Conservation (phyloP, 2,113 vertebrate genomes). For the Heptranchias perlo region DNA sequence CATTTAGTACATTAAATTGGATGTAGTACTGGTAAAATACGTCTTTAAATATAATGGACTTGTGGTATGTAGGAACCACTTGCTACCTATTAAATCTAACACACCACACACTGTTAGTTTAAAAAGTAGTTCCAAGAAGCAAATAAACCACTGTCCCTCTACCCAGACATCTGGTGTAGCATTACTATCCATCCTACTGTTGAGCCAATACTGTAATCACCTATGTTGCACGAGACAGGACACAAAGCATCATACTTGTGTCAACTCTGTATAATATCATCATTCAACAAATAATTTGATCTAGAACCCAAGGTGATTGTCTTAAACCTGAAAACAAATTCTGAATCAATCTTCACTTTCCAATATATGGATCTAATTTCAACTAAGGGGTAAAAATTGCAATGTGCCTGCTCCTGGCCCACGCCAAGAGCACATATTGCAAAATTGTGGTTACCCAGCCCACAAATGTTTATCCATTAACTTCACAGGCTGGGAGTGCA, state of each 20-base stretch:
- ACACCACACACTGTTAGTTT: neutral
- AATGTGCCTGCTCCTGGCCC: neutral
- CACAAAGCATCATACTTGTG: neutral
- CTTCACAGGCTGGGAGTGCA: neutral
- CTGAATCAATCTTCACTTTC: neutral
- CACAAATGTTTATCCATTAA: neutral
- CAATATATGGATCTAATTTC: neutral
- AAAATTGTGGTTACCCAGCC: neutral
- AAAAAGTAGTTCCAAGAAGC: neutral
- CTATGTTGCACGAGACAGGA: neutral
- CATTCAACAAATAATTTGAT: neutral
- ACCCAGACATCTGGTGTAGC: neutral
- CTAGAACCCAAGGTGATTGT: neutral
- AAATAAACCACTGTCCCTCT: neutral
- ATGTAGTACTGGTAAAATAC: neutral
- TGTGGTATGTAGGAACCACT: neutral
- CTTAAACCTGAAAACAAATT: neutral
- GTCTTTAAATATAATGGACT: neutral
- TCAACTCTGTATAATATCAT: neutral
- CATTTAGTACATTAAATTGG: neutral
- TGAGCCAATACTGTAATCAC: neutral
- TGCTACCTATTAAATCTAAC: neutral
- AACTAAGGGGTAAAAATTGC: neutral
- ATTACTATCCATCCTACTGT: neutral
- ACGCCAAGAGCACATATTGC: neutral